A percentile compares a stretch with the other conserved stretches of the same genome.
Conservation (phyloP, 2,888 invertebrate species). For the Diarsia dahlii region DNA sequence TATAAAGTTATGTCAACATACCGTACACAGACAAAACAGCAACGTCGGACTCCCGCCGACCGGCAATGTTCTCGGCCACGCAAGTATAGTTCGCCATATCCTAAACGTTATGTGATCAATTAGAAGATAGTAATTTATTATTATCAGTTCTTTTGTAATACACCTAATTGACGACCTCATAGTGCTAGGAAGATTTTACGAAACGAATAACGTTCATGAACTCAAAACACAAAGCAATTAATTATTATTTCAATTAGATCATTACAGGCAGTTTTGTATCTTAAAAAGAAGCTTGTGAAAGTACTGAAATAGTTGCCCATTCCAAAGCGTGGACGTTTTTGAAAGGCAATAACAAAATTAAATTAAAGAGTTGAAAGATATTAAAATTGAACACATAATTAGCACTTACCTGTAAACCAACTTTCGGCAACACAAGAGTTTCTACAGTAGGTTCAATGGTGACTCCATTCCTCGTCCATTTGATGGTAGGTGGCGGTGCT, state of each 20-base stretch:
- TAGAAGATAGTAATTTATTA: background rate
- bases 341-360: too few species aligned
- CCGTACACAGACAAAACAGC: conserved; percentile 97
- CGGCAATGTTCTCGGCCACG: conserved; percentile 97
- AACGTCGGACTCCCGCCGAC: conserved; percentile 95
- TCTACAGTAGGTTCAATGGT: conserved; percentile 95
- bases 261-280: background rate
- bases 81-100: conserved; percentile 99
- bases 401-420: conserved; percentile 92
- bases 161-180: background rate
- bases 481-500: conserved; percentile 95
- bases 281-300: background rate
- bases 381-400: too few species aligned
- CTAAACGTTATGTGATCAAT: conserved; percentile 74
- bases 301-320: background rate
- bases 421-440: conserved; percentile 95
- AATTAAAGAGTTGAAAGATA: too few species aligned
- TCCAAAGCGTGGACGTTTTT: background rate
- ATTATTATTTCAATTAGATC: background rate
- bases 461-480: conserved; percentile 95
- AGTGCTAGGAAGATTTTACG: background rate
- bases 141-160: background rate
- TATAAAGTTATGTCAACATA: conserved; percentile 87
- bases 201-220: background rate
- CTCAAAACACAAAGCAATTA: background rate